Evolutionary conservation across 2,113 vertebrate genomes (phyloP).

Genomic region (Cheilinus undulatus): DNA sequence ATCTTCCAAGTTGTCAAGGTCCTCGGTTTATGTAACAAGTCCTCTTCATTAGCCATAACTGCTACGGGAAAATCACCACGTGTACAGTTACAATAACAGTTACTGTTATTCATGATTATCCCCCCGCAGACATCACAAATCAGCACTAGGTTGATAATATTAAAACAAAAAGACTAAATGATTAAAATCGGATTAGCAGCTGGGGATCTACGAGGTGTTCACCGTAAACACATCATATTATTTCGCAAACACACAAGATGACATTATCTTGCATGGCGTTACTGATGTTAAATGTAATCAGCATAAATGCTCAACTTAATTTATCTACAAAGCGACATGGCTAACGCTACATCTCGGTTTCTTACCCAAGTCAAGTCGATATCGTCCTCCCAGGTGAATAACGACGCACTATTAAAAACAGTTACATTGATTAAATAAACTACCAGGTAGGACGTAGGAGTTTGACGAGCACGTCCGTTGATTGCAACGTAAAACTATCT

Average conservation of each 20-base stretch:
- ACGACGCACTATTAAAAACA: neutral
- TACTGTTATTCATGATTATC: too few species aligned
- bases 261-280: neutral
- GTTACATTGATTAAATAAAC: neutral
- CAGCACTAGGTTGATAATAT: too few species aligned
- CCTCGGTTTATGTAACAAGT: constrained; percentile 12
- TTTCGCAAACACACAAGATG: too few species aligned
- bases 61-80: neutral
- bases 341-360: neutral
- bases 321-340: neutral
- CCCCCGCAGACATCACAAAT: too few species aligned
- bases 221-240: neutral
- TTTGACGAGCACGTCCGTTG: neutral
- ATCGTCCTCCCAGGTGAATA: neutral
- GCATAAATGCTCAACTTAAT: neutral
- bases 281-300: neutral
- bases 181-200: too few species aligned
- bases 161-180: too few species aligned
- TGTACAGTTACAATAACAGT: neutral
- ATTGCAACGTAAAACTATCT: neutral
- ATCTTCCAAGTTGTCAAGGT: constrained; percentile 3
- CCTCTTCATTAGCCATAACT: neutral
- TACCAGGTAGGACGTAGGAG: neutral
- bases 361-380: neutral
- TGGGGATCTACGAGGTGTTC: too few species aligned